Evolutionary conservation across 2,888 invertebrate species (phyloP).

Genomic region (Tuta absoluta): DNA sequence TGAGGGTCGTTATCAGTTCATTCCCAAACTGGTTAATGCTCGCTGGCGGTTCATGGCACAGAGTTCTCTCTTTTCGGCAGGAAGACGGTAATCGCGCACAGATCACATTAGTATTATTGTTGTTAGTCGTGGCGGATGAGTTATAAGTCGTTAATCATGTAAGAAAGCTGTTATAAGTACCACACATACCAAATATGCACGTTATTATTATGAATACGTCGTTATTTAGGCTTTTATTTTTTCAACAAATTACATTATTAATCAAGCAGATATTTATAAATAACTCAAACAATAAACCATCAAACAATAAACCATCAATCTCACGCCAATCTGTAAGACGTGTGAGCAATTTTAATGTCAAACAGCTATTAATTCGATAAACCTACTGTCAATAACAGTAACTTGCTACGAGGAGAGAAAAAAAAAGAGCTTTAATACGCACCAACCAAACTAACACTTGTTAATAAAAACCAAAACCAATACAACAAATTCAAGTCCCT

Average conservation of each 20-base stretch:
- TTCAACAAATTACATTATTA: not conserved
- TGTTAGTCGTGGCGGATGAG: slow-evolving; percentile 19
- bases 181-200: not conserved
- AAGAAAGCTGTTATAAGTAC: slow-evolving; percentile 28
- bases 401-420: not conserved
- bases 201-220: not conserved
- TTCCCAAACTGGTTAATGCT: slow-evolving; percentile 69
- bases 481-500: slow-evolving; percentile 51
- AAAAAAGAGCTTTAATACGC: not conserved
- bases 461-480: slow-evolving; percentile 55
- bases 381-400: not conserved
- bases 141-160: slow-evolving; percentile 14
- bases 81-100: slow-evolving; percentile 78
- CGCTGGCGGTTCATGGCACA: slow-evolving; percentile 60
- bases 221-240: not conserved
- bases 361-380: not conserved
- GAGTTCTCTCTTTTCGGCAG: slow-evolving; percentile 65
- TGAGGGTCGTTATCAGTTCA: slow-evolving; percentile 72
- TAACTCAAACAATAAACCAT: slow-evolving; percentile 2
- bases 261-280: slow-evolving; percentile 11
- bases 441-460: slow-evolving; percentile 59
- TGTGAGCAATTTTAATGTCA: slow-evolving; percentile 58
- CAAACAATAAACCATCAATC: slow-evolving; percentile 9
- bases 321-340: slow-evolving; percentile 78
- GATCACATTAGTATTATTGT: slow-evolving; percentile 32